A percentile compares a stretch with the other conserved stretches of the same genome.
phyloP scores from a whole-genome alignment of 2,113 vertebrate genomes.

The Ailurus styani region DNA sequence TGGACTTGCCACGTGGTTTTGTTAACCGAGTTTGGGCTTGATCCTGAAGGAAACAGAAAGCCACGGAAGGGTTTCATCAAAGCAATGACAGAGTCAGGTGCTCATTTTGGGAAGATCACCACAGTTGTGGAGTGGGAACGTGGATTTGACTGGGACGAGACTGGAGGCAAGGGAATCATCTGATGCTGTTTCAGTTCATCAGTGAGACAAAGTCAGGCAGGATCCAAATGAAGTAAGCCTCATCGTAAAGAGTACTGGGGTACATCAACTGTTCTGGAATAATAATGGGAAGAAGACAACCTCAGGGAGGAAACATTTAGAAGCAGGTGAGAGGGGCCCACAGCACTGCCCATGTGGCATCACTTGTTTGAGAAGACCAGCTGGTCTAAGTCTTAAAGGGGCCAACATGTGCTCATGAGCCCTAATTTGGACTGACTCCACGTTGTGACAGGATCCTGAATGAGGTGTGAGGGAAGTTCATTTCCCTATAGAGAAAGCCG shows the following conservation, averaged over 20 bases:
- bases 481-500: neutral
- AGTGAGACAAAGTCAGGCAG: neutral
- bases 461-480: neutral
- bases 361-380: neutral
- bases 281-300: neutral
- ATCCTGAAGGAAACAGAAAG: neutral
- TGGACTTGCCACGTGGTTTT: neutral
- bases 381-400: neutral
- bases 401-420: neutral
- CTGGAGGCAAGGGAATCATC: neutral
- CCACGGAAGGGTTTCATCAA: neutral
- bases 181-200: neutral
- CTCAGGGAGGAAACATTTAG: neutral
- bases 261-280: neutral
- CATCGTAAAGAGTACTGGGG: neutral
- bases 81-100: neutral
- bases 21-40: neutral
- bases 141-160: neutral
- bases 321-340: neutral
- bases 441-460: neutral
- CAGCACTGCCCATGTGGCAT: too few relatives aligned
- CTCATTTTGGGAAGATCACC: neutral
- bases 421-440: neutral
- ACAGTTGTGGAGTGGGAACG: neutral
- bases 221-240: neutral